These are phyloP conservation scores for Cettia cetti DNA, from an alignment of 2,113 vertebrate species.

Conservation along the genomic window DNA sequence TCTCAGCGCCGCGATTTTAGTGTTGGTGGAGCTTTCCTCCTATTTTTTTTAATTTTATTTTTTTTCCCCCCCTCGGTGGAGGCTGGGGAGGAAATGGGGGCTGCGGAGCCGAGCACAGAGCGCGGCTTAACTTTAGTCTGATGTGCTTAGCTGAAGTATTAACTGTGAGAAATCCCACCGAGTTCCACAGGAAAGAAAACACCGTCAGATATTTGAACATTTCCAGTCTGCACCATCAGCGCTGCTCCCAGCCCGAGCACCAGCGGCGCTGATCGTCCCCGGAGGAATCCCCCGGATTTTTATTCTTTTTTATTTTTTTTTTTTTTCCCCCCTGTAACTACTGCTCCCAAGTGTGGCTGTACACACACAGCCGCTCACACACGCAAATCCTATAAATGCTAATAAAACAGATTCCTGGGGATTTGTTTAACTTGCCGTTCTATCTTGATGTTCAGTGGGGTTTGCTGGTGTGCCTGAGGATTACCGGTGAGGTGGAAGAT, in stretches of 20 bases:
- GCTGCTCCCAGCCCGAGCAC: background rate
- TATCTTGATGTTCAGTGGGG: background rate
- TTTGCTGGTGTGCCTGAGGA: background rate
- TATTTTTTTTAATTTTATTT: no score
- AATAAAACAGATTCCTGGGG: constrained; percentile 57
- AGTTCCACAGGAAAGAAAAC: constrained; percentile 30
- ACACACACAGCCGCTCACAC: constrained; percentile 8
- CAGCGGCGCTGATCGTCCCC: background rate
- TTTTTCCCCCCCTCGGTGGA: rapidly evolving
- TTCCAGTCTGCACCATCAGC: background rate
- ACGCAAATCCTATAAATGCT: constrained; percentile 50
- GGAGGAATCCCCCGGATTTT: background rate
- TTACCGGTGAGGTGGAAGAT: background rate
- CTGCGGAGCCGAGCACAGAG: background rate
- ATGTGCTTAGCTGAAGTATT: background rate
- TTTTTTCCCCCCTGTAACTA: background rate
- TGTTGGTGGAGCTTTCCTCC: background rate
- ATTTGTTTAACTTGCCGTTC: constrained; percentile 41
- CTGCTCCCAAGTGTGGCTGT: constrained; percentile 26
- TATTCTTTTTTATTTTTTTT: background rate
- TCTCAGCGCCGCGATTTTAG: background rate
- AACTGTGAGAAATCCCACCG: constrained; percentile 20
- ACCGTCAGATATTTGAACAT: background rate
- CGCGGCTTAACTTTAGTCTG: background rate
- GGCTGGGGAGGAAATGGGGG: background rate